Conservation (phyloP, 23 tunicate genomes). For the Oikopleura albicans region DNA sequence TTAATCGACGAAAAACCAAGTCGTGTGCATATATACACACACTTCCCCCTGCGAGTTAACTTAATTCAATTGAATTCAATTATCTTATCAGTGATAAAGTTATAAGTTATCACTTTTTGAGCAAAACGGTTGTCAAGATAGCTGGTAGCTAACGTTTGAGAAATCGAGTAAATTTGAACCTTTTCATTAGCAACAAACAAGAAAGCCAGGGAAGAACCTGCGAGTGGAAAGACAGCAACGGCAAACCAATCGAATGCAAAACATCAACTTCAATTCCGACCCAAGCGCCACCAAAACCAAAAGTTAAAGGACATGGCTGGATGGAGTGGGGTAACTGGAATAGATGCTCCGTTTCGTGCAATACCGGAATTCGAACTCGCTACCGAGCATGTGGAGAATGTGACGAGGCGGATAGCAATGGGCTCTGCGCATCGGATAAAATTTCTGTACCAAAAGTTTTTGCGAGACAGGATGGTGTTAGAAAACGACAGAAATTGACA, state of each 20-base stretch:
- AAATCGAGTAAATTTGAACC: no score
- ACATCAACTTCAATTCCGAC: background rate
- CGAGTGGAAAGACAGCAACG: background rate
- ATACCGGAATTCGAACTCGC: background rate
- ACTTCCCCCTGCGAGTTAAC: no score
- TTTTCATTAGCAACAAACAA: background rate
- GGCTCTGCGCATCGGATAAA: background rate
- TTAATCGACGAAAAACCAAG: no score
- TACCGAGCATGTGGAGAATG: background rate
- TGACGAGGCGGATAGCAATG: background rate
- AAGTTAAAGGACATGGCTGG: background rate
- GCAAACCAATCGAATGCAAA: background rate
- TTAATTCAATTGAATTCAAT: no score
- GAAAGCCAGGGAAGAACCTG: background rate
- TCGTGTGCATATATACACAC: no score
- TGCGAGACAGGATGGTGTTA: no score
- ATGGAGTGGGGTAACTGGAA: background rate
- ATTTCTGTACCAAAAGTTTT: no score
- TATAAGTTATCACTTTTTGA: no score
- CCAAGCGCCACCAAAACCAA: background rate
- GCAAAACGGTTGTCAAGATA: no score
- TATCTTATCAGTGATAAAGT: no score
- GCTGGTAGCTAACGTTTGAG: no score
- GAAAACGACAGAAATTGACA: no score
- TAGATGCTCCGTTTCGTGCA: background rate